Percentiles rank a stretch among this genome's conserved stretches.
Evolutionary conservation across 1,140 invertebrate genomes (phyloP).

Genomic region (Scaptomyza montana): DNA sequence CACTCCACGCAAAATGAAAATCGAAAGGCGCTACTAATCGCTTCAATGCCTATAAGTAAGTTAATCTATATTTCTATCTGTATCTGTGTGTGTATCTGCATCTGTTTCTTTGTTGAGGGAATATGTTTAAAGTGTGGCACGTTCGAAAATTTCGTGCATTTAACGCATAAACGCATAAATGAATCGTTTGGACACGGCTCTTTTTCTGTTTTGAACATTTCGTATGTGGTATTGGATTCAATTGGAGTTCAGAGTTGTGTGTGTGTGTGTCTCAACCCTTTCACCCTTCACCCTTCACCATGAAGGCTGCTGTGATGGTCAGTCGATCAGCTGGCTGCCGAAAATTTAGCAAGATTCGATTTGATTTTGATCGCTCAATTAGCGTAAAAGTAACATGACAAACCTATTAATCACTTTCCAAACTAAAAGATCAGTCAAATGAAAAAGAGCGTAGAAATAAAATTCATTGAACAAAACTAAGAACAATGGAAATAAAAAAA

Average conservation of each 20-base stretch:
- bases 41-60: slow-evolving; percentile 62
- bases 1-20: slow-evolving; percentile 64
- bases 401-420: slow-evolving; percentile 80
- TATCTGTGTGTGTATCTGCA: background rate
- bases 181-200: slow-evolving; percentile 58
- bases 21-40: slow-evolving; percentile 82
- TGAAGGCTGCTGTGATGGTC: slow-evolving; percentile 51
- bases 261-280: slow-evolving; percentile 52
- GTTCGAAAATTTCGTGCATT: slow-evolving; percentile 63
- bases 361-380: slow-evolving; percentile 82
- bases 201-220: slow-evolving; percentile 13
- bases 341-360: slow-evolving; percentile 62
- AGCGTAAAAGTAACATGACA: slow-evolving; percentile 82
- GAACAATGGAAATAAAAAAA: background rate
- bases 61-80: slow-evolving; percentile 8
- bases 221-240: slow-evolving; percentile 35
- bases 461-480: background rate
- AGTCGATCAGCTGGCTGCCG: slow-evolving; percentile 42
- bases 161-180: slow-evolving; percentile 80
- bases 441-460: background rate
- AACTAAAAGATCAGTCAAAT: slow-evolving; percentile 38
- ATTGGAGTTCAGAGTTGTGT: slow-evolving; percentile 20
- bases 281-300: slow-evolving; percentile 79
- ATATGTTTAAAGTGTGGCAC: slow-evolving; percentile 45
- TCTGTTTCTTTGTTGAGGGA: slow-evolving; percentile 9